Conservation (phyloP, 2,888 invertebrate species). For the Drosophila ezoana region DNA sequence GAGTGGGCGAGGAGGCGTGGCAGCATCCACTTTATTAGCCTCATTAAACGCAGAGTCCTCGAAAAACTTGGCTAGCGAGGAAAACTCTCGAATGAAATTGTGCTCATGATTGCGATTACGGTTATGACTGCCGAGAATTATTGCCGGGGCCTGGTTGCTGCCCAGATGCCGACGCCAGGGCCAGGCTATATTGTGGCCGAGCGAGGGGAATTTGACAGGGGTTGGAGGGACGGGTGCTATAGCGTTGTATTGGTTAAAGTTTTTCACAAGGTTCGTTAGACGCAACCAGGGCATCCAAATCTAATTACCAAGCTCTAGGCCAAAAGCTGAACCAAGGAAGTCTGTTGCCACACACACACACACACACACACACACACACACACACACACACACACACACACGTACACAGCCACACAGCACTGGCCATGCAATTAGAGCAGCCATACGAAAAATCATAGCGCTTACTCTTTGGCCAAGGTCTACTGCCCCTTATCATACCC, state of each 20-base stretch:
- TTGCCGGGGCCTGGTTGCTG: slow-evolving; percentile 21
- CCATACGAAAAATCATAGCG: slow-evolving; percentile 27
- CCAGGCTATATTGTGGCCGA: not conserved
- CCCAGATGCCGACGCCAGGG: slow-evolving; percentile 17
- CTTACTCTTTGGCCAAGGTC: slow-evolving; percentile 23
- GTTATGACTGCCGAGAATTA: slow-evolving; percentile 65
- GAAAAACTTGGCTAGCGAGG: slow-evolving; percentile 37
- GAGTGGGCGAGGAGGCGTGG: not conserved
- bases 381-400: too few relatives aligned
- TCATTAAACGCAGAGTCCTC: slow-evolving; percentile 64
- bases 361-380: too few relatives aligned
- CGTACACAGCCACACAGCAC: slow-evolving; percentile 13
- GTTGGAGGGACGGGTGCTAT: too few relatives aligned
- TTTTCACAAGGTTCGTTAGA: slow-evolving; percentile 56
- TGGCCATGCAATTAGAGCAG: slow-evolving; percentile 43
- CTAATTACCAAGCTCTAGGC: slow-evolving; percentile 55
- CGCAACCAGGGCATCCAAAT: slow-evolving; percentile 44
- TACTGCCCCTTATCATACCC: not conserved
- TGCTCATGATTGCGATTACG: slow-evolving; percentile 77
- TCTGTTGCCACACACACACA: slow-evolving; percentile 11
- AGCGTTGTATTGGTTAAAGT: slow-evolving; percentile 41
- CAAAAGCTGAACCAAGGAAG: slow-evolving; percentile 12
- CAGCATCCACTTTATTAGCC: slow-evolving; percentile 63
- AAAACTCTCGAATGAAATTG: slow-evolving; percentile 71
- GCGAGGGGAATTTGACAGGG: not conserved